phyloP scores from a whole-genome alignment of 2,113 vertebrate genomes.

The Pluvianellus socialis region DNA sequence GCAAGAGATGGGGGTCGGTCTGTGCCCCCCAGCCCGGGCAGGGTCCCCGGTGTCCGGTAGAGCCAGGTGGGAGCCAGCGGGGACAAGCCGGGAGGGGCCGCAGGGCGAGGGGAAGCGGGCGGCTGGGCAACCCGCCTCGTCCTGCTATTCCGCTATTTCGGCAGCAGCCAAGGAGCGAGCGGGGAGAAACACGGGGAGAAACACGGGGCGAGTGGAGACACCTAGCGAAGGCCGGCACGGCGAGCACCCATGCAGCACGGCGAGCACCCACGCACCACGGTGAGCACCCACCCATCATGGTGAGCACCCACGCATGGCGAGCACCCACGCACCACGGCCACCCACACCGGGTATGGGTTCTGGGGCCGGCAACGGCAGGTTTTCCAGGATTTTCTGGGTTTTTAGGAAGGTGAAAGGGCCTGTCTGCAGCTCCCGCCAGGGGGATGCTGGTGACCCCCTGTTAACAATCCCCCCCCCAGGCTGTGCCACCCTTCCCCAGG shows the following conservation, averaged over 20 bases:
- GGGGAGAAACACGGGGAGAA: neutral
- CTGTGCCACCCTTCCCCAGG: neutral
- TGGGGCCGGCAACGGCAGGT: neutral
- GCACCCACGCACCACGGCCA: too few species aligned
- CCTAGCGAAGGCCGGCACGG: neutral
- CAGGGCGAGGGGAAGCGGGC: neutral
- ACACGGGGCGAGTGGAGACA: slow-evolving; percentile 18
- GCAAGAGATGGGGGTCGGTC: neutral
- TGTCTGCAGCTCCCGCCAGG: neutral
- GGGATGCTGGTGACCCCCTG: neutral
- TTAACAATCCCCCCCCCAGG: fast-evolving
- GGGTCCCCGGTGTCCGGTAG: slow-evolving; percentile 68
- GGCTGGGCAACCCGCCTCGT: neutral
- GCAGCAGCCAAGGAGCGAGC: neutral
- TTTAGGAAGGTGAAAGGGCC: neutral
- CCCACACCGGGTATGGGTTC: too few species aligned
- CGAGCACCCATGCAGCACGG: neutral
- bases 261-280: neutral
- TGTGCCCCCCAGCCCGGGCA: slow-evolving; percentile 62
- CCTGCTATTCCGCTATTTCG: fast-evolving
- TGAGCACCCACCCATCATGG: too few species aligned
- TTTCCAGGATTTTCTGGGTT: neutral
- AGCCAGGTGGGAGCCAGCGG: neutral
- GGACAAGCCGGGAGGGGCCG: neutral
- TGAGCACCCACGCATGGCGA: neutral